Conservation (phyloP, 1,140 invertebrate genomes). For the Orussus abietinus region DNA sequence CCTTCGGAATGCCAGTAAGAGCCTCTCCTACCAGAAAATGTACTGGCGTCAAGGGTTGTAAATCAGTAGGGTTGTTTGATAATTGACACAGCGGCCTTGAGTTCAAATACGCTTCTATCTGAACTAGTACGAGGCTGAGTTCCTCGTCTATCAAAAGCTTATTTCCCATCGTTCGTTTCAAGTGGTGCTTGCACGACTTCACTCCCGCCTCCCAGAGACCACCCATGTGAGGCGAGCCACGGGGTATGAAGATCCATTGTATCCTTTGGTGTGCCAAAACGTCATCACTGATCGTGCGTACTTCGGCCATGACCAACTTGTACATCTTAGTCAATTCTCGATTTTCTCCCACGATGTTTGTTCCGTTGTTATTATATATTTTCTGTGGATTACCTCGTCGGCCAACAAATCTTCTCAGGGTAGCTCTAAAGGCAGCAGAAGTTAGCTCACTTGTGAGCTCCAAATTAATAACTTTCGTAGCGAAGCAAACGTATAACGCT, state of each 20-base stretch:
- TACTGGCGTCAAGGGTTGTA: slow-evolving; percentile 17
- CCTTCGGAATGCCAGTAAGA: slow-evolving; percentile 8
- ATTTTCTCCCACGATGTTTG: slow-evolving; percentile 38
- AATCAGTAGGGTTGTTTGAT: slow-evolving; percentile 12
- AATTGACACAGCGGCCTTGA: slow-evolving; percentile 19
- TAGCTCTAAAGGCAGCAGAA: slow-evolving; percentile 40
- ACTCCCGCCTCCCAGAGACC: slow-evolving; percentile 20
- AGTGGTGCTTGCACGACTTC: slow-evolving; percentile 20
- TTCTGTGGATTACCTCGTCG: slow-evolving; percentile 34
- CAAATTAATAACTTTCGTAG: slow-evolving; percentile 45
- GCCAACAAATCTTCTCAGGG: slow-evolving; percentile 41
- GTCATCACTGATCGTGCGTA: neutral
- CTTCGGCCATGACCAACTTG: neutral
- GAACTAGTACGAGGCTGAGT: slow-evolving; percentile 1
- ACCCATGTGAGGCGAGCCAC: slow-evolving; percentile 12
- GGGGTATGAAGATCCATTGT: slow-evolving; percentile 15
- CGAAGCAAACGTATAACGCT: slow-evolving; percentile 46
- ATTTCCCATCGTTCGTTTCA: slow-evolving; percentile 16
- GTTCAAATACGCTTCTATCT: slow-evolving; percentile 18
- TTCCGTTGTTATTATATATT: slow-evolving; percentile 42
- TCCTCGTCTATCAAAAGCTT: neutral
- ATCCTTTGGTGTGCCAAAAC: neutral
- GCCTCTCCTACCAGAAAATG: slow-evolving; percentile 31
- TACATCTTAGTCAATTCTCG: slow-evolving; percentile 18
- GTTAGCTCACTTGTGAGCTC: slow-evolving; percentile 43